phyloP scores from a whole-genome alignment of 2,888 invertebrate genomes.

The Neocrepidodera transversa region DNA sequence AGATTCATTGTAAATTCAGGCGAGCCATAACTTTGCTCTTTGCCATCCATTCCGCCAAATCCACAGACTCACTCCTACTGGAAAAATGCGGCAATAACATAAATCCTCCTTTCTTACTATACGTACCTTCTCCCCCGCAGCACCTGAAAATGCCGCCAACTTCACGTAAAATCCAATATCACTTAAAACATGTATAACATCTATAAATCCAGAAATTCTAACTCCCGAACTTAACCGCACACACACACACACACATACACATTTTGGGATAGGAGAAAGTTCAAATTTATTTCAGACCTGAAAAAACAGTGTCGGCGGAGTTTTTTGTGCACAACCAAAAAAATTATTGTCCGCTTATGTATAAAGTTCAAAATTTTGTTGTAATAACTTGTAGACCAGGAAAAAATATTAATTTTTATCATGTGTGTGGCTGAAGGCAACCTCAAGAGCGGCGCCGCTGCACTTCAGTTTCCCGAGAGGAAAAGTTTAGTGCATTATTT shows the following conservation, averaged over 20 bases:
- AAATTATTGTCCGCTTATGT: too few relatives aligned
- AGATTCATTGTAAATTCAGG: constrained; percentile 26
- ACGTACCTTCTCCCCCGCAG: neutral
- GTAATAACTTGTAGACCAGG: too few relatives aligned
- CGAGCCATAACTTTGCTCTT: constrained; percentile 22
- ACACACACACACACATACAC: neutral
- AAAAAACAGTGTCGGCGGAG: neutral
- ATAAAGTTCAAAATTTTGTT: too few relatives aligned
- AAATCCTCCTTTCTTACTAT: constrained; percentile 19
- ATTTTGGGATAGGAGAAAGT: constrained; percentile 3
- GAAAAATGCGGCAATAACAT: constrained; percentile 29
- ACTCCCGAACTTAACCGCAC: constrained; percentile 13
- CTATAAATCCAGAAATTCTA: constrained; percentile 31
- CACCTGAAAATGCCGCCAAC: constrained; percentile 19
- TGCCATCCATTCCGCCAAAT: constrained; percentile 12
- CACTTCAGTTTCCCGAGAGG: too few relatives aligned
- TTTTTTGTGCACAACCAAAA: too few relatives aligned
- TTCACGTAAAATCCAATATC: constrained; percentile 36
- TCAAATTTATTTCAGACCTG: too few relatives aligned
- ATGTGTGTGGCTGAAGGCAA: too few relatives aligned
- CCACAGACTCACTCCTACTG: constrained; percentile 20
- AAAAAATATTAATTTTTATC: too few relatives aligned
- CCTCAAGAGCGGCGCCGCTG: too few relatives aligned
- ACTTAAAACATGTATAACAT: constrained; percentile 36
- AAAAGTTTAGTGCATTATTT: too few relatives aligned